Evolutionary conservation across 2,113 vertebrate species (phyloP).

Genomic region (Sorex araneus): DNA sequence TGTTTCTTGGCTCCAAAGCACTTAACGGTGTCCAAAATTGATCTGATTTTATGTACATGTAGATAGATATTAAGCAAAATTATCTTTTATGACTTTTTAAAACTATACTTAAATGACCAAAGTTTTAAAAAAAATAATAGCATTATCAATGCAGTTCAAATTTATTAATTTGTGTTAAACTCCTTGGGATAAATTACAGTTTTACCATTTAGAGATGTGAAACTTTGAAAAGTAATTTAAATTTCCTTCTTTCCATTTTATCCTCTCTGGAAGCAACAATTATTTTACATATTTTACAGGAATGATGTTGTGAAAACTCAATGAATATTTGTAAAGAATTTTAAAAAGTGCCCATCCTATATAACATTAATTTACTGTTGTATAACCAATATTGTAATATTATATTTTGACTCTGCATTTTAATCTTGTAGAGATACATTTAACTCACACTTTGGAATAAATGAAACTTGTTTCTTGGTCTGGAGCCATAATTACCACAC

Average conservation of each 20-base stretch:
- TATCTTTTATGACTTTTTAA: slow-evolving; percentile 15
- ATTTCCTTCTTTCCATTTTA: slow-evolving; percentile 22
- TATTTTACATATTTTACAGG: neutral
- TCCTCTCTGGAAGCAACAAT: neutral
- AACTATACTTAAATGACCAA: neutral
- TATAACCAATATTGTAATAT: neutral
- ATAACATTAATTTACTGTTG: neutral
- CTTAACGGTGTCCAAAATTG: neutral
- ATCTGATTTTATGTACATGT: neutral
- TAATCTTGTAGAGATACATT: slow-evolving; percentile 33
- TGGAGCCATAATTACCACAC: neutral
- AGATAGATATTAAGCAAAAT: neutral
- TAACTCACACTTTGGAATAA: slow-evolving; percentile 1
- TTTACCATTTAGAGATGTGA: neutral
- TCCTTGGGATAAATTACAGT: neutral
- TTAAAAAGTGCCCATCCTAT: neutral
- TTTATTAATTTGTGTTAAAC: neutral
- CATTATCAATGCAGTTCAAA: neutral
- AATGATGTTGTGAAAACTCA: neutral
- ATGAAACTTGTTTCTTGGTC: slow-evolving; percentile 1
- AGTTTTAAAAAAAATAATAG: neutral
- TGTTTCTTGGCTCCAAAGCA: neutral
- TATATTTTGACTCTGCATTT: slow-evolving; percentile 22
- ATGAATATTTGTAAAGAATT: slow-evolving; percentile 18
- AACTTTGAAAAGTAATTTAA: neutral